A percentile compares a stretch with the other conserved stretches of the same genome.
Evolutionary conservation across 1,140 invertebrate genomes (phyloP).

Genomic region (Ectropis grisescens): DNA sequence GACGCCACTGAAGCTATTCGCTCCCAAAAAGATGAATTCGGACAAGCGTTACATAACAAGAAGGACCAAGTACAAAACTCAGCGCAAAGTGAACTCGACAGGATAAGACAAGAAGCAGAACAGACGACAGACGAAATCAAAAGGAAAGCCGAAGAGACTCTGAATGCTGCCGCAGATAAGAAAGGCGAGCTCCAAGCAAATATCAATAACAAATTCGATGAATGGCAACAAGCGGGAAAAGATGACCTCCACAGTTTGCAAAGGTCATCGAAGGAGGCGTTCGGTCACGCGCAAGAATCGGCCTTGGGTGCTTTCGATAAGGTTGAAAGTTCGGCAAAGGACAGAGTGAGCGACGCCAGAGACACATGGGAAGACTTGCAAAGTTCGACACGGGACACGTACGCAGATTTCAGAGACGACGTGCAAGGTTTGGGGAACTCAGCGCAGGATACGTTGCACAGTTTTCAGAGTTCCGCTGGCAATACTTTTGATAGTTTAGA

Average conservation of each 20-base stretch:
- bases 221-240: conserved; percentile 28
- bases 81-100: conserved; percentile 38
- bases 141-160: conserved; percentile 41
- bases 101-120: conserved; percentile 53
- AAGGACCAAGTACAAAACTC: conserved; percentile 22
- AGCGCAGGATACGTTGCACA: conserved; percentile 50
- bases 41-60: conserved; percentile 21
- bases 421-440: conserved; percentile 42
- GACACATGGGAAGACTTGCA: conserved; percentile 50
- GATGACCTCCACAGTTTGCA: conserved; percentile 34
- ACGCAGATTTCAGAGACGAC: conserved; percentile 44
- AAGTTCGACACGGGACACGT: conserved; percentile 50
- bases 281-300: conserved; percentile 44
- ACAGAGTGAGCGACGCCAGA: conserved; percentile 36
- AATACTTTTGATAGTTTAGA: conserved; percentile 61
- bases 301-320: conserved; percentile 56
- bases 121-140: conserved; percentile 50
- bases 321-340: conserved; percentile 55
- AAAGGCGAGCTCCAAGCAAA: conserved; percentile 30
- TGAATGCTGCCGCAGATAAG: conserved; percentile 40
- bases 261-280: conserved; percentile 36
- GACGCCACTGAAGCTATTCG: conserved; percentile 23
- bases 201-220: conserved; percentile 22
- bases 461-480: conserved; percentile 58
- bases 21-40: conserved; percentile 30